A percentile compares a stretch with the other conserved stretches of the same genome.
phyloP scores from a whole-genome alignment of 2,888 invertebrate genomes.

The Tridacna gigas region DNA sequence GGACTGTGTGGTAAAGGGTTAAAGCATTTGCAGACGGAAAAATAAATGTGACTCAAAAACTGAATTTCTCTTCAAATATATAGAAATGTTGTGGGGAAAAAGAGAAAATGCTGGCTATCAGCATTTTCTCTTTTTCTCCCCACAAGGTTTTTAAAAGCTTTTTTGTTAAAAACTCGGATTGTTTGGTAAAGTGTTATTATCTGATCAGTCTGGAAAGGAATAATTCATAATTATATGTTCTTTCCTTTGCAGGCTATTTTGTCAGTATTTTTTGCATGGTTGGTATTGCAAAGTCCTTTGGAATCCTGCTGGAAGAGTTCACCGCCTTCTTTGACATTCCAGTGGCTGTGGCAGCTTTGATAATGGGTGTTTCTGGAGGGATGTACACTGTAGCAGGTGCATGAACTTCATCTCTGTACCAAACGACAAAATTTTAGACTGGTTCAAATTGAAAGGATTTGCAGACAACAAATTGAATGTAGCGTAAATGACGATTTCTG shows the following conservation, averaged over 20 bases:
- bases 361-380: constrained; percentile 71
- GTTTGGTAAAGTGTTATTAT: too few species aligned
- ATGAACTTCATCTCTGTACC: not conserved
- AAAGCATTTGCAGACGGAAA: too few species aligned
- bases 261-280: constrained; percentile 77
- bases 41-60: too few species aligned
- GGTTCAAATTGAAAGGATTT: not conserved
- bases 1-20: too few species aligned
- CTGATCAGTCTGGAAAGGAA: too few species aligned
- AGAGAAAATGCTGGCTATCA: too few species aligned
- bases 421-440: not conserved
- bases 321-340: constrained; percentile 67
- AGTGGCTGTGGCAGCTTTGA: constrained; percentile 71
- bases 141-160: too few species aligned
- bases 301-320: constrained; percentile 71
- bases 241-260: constrained; percentile 74
- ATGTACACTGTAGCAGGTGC: constrained; percentile 75
- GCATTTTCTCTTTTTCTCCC: too few species aligned
- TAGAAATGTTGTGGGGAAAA: too few species aligned
- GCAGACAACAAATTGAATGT: not conserved
- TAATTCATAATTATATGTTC: too few species aligned
- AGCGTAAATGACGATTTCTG: not conserved
- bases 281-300: constrained; percentile 76
- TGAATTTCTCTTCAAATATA: too few species aligned
- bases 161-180: too few species aligned